Evolutionary conservation across 2,113 vertebrate genomes (phyloP).

Genomic region (Egretta garzetta): DNA sequence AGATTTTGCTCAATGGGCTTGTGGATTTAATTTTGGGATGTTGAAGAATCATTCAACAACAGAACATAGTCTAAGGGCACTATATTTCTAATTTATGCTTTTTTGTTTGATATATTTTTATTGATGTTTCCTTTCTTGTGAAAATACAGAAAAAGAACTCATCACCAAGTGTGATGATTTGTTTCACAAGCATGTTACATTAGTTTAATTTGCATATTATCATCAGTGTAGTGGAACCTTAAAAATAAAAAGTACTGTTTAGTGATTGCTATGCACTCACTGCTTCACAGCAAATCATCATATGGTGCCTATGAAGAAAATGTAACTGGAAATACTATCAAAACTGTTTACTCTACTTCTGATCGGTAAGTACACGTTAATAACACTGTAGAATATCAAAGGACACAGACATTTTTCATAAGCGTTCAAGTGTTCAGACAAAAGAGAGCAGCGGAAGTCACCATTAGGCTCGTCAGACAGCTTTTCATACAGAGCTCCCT

Average conservation of each 20-base stretch:
- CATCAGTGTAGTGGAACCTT: not conserved
- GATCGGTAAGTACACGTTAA: slow-evolving; percentile 74
- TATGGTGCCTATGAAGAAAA: slow-evolving; percentile 64
- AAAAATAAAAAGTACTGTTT: not conserved
- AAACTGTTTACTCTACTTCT: slow-evolving; percentile 82
- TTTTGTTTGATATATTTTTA: not conserved
- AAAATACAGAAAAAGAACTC: not conserved
- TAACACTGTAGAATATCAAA: not conserved
- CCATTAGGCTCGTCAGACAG: not conserved
- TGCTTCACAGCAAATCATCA: slow-evolving; percentile 67
- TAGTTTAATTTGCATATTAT: not conserved
- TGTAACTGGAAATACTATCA: slow-evolving; percentile 76
- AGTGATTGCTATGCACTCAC: not conserved
- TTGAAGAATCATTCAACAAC: not conserved
- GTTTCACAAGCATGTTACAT: not conserved
- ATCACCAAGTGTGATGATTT: not conserved
- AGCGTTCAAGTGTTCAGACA: not conserved
- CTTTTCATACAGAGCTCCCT: not conserved
- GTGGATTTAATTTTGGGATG: not conserved
- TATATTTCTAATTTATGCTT: not conserved
- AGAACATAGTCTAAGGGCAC: not conserved
- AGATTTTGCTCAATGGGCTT: not conserved
- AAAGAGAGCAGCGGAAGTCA: not conserved
- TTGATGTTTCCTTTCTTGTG: not conserved
- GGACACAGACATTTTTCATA: not conserved